Conservation (phyloP, 2,888 invertebrate genomes). For the Craniophora ligustri region DNA sequence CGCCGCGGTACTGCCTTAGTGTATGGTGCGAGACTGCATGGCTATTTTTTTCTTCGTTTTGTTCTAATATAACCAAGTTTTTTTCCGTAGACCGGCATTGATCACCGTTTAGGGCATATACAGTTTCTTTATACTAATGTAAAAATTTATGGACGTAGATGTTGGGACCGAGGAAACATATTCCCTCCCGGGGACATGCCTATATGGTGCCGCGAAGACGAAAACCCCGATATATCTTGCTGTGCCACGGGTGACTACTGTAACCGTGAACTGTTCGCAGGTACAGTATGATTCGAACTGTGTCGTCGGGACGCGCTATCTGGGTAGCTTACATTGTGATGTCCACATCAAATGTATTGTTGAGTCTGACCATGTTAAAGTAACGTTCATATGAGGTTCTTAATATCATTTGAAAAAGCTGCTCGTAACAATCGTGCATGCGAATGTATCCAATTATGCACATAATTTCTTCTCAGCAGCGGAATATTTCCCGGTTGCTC, state of each 20-base stretch:
- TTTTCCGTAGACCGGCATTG: conserved; percentile 83
- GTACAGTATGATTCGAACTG: conserved; percentile 77
- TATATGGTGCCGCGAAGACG: conserved; percentile 88
- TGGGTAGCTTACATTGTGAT: conserved; percentile 82
- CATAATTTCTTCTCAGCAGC: conserved; percentile 35
- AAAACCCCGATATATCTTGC: conserved; percentile 86
- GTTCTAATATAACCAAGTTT: conserved; percentile 78
- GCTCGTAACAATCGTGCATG: conserved; percentile 61
- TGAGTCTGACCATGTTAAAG: conserved; percentile 50
- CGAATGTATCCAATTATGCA: conserved; percentile 52
- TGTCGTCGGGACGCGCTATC: conserved; percentile 69
- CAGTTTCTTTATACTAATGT: conserved; percentile 65
- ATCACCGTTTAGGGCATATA: conserved; percentile 73
- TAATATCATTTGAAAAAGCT: conserved; percentile 39
- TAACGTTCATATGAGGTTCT: conserved; percentile 52
- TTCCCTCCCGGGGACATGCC: conserved; percentile 90
- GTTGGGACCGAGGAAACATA: conserved; percentile 88
- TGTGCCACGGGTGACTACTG: conserved; percentile 93
- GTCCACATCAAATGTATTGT: conserved; percentile 73
- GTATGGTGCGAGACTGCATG: conserved; percentile 81
- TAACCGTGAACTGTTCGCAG: conserved; percentile 86
- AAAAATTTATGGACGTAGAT: conserved; percentile 86
- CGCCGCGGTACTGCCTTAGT: conserved; percentile 66
- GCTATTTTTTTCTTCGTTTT: conserved; percentile 67
- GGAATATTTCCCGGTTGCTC: conserved; percentile 21